Percentiles rank a stretch among this genome's conserved stretches.
Conservation (phyloP, 2,888 invertebrate species). For the Unio delphinus region DNA sequence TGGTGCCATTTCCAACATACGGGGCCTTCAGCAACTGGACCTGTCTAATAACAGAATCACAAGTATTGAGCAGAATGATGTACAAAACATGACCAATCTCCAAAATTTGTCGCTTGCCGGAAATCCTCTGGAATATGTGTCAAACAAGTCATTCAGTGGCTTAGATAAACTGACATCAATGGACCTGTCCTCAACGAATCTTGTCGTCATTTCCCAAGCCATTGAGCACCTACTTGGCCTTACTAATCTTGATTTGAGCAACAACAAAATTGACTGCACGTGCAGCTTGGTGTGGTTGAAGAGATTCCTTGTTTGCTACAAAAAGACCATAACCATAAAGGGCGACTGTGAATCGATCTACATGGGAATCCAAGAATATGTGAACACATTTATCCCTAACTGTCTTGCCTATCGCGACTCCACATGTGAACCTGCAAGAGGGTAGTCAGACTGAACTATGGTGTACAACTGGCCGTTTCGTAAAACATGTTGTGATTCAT, state of each 20-base stretch:
- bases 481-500: too few species aligned
- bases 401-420: slow-evolving; percentile 17
- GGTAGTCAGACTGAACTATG: too few species aligned
- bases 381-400: slow-evolving; percentile 21
- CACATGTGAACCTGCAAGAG: too few species aligned
- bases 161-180: slow-evolving; percentile 14
- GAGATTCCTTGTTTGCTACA: slow-evolving; percentile 7
- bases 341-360: slow-evolving; percentile 36
- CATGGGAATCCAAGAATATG: slow-evolving; percentile 22
- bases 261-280: slow-evolving; percentile 31
- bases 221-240: slow-evolving; percentile 20
- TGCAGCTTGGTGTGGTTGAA: slow-evolving; percentile 35
- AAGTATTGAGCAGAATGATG: slow-evolving; percentile 34
- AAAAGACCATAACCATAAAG: slow-evolving; percentile 5
- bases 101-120: slow-evolving; percentile 17
- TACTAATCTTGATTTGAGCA: slow-evolving; percentile 4
- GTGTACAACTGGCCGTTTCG: too few species aligned
- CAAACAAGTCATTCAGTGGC: slow-evolving; percentile 21
- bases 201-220: slow-evolving; percentile 25
- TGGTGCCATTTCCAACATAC: slow-evolving; percentile 20
- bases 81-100: slow-evolving; percentile 21
- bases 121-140: slow-evolving; percentile 36
- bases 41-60: slow-evolving; percentile 30
- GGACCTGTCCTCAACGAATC: slow-evolving; percentile 23
- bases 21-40: slow-evolving; percentile 22